Evolutionary conservation across 2,113 vertebrate genomes (phyloP), one percentile per base, ranked within the genome.

Genomic region (Megalops atlanticus): DNA sequence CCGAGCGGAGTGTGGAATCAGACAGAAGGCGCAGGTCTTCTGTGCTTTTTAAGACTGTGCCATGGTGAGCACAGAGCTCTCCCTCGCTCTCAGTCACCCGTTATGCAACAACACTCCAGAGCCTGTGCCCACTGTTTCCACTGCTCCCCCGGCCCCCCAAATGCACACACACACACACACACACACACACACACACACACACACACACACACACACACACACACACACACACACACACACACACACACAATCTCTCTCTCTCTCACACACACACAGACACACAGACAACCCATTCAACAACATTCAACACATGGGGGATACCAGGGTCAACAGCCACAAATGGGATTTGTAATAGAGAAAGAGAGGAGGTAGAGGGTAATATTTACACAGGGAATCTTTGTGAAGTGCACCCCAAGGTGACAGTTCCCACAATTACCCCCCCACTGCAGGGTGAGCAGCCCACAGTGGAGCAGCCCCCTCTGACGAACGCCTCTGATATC

Each of bases 401-500:
- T 7, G 58, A 58, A 64, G 11, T n/a, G 8, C 58, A 21, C 11
- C 54, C 54, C 24, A 64, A n/a, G 54, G 24, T 8, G n/a, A 64
- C 5, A 64, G 11, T 10, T 8, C 0, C 21, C 5, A 21, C 24
- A 8, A 8, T 8, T n/a, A 64, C 49, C 18, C 16, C 16, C 18
- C 18, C n/a, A n/a, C n/a, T n/a, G n/a, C n/a, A n/a, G n/a, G n/a
- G n/a, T n/a, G n/a, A n/a, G n/a, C n/a, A n/a, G n/a, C n/a, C 18
- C 18, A 54, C 49, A 54, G 49, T 21, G 18, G 49, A 16, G 24
- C 2, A 54, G 18, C 49, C 86, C 86, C 79, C 36, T 0, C 64
- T 49, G 82, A 85, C 80, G 64, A n/a, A 14, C 64, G 45, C 41
- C 86, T 70, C 69, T 82, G 77, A 82, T 72, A 80, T 82, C 78